Evolutionary conservation across 1,140 invertebrate species (phyloP), one percentile per base, ranked within the genome.

Genomic region (Drosophila leontia): DNA sequence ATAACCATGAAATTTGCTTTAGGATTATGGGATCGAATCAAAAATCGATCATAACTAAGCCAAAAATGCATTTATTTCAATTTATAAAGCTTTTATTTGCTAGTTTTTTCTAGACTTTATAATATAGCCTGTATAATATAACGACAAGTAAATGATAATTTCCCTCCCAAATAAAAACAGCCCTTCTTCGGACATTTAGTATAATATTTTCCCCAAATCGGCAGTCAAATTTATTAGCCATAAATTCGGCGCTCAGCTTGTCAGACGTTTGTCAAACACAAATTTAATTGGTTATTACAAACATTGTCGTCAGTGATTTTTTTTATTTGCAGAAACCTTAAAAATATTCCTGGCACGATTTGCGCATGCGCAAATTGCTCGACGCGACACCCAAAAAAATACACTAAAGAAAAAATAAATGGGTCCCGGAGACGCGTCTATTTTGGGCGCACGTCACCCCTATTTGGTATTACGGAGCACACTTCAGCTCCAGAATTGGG

Each of bases 181-280:
- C 11, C 7, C n/a, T 5, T 23, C 2, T 37, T 55, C 12, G 50
- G 17, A 57, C 15, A 17, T 44, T 60, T 44, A 32, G 7, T 58
- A 19, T 23, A 23, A 44, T 19, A 37, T 55, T 32, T 47, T 12
- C 11, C 7, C 8, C 34, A 39, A 39, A 13, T 59, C 13, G 7
- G 13, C 42, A 26, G 11, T 42, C 6, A 65, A 77, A 87, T 87
- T 88, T 88, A 84, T 84, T 84, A 71, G 71, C 78, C 75, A 90
- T 90, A 90, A 90, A 90, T 82, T 76, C 39, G 13, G 11, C 9
- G 56, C 44, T 26, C 55, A 48, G 23, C 41, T 70, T 69, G 68
- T 70, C 82, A 72, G 70, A 78, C 85, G 60, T 84, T 85, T 90
- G 81, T 88, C 85, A 90, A 90, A 90, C 85, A 90, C 81, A 79